These are phyloP conservation scores for Phylloscopus trochiloides DNA, from an alignment of 2,113 vertebrate species.

Conservation along the genomic window DNA sequence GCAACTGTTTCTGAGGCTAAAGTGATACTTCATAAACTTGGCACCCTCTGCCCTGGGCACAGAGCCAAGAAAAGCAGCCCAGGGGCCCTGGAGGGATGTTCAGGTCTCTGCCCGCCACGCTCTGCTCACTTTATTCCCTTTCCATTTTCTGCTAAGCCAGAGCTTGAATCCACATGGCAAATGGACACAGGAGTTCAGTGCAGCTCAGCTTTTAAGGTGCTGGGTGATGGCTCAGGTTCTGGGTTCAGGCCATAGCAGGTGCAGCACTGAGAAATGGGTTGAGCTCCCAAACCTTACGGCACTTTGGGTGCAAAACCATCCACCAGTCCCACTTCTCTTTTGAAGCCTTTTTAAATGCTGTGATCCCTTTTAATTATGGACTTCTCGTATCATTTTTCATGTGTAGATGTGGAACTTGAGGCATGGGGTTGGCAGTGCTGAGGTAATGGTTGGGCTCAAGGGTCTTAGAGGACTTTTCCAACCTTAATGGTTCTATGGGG, in stretches of 20 bases:
- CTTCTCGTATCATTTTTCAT: background rate
- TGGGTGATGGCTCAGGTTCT: background rate
- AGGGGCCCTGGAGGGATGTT: slow-evolving; percentile 17
- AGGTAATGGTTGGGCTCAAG: background rate
- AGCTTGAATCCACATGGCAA: background rate
- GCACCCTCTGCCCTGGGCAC: background rate
- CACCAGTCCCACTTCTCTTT: background rate
- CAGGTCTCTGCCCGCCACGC: accelerated
- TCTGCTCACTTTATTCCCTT: background rate
- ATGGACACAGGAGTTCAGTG: accelerated
- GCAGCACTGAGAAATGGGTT: background rate
- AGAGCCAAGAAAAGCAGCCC: background rate
- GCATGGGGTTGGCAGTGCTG: background rate
- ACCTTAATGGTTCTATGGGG: background rate
- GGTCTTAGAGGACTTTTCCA: background rate
- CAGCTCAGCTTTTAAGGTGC: background rate
- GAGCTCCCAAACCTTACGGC: background rate
- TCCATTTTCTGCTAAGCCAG: background rate
- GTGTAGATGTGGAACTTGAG: background rate
- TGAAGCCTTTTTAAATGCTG: background rate
- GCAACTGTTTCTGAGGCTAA: slow-evolving; percentile 21
- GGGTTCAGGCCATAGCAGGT: background rate
- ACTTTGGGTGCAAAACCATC: background rate
- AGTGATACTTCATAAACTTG: slow-evolving; percentile 40
- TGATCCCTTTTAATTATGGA: background rate